Percentiles rank a stretch among this genome's conserved stretches.
These are phyloP conservation scores for Telmatochromis sp. DNA, from an alignment of 2,113 vertebrate species.

Conservation along the genomic window DNA sequence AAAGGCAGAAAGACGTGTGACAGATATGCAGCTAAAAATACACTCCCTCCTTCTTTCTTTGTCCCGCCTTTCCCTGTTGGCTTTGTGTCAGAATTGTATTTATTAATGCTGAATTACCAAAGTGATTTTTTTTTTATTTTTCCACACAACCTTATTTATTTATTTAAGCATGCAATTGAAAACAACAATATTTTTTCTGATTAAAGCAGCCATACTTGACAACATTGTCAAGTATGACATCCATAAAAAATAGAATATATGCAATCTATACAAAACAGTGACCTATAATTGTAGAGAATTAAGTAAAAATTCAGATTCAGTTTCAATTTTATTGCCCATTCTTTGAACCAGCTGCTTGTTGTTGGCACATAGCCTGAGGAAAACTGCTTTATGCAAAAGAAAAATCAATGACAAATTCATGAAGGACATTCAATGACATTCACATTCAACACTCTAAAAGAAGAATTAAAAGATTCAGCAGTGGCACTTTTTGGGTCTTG, in stretches of 20 bases:
- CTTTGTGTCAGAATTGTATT: background rate
- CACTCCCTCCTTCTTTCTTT: background rate
- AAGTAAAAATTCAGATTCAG: background rate
- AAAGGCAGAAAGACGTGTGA: conserved; percentile 51
- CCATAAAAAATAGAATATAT: background rate
- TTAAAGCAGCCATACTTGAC: background rate
- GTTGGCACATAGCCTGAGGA: conserved; percentile 41
- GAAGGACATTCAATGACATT: conserved; percentile 56
- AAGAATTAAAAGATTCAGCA: conserved; percentile 44
- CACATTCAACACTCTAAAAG: conserved; percentile 43
- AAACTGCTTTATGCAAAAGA: conserved; percentile 39
- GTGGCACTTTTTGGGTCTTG: conserved; percentile 11
- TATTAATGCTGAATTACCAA: background rate
- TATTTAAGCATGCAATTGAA: background rate
- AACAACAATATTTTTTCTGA: background rate
- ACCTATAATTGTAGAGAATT: background rate
- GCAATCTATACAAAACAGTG: background rate
- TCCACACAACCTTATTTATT: background rate
- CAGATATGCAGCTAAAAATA: conserved; percentile 70
- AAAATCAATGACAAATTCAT: conserved; percentile 61
- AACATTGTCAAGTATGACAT: background rate
- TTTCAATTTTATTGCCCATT: conserved; percentile 5
- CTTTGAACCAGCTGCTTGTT: conserved; percentile 32
- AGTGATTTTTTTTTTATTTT: too few relatives aligned
- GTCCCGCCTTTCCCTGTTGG: background rate